These are phyloP conservation scores for Tolypeutes matacus DNA, from an alignment of 2,797 vertebrate species.

Conservation along the genomic window DNA sequence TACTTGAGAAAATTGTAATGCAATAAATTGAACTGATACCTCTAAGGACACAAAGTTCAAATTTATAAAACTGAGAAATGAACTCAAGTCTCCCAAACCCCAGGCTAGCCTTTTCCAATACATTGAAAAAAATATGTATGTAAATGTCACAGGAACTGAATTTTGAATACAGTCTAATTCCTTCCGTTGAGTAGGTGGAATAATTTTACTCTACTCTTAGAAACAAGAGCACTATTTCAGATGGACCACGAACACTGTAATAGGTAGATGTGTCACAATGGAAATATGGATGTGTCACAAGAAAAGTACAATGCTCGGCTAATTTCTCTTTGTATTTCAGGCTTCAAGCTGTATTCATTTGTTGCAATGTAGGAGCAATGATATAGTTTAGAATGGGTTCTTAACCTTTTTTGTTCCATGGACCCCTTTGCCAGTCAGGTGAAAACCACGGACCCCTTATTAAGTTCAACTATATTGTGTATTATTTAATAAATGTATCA, in stretches of 20 bases:
- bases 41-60: not conserved
- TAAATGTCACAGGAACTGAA: not conserved
- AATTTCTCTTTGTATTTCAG: not conserved
- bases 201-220: not conserved
- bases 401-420: too few relatives aligned
- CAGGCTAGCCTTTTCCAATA: not conserved
- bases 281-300: not conserved
- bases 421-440: too few relatives aligned
- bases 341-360: slow-evolving; percentile 12
- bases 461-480: too few relatives aligned
- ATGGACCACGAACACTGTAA: not conserved
- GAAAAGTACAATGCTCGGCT: not conserved
- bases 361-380: not conserved
- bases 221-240: not conserved
- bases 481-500: too few relatives aligned
- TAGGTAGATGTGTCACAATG: not conserved
- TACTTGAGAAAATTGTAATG: not conserved
- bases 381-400: not conserved
- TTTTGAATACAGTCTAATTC: not conserved
- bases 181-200: not conserved
- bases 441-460: too few relatives aligned
- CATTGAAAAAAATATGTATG: not conserved
- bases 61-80: not conserved
- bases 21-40: not conserved
- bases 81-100: not conserved